These are phyloP conservation scores for Taxidea taxus DNA, from an alignment of 2,113 vertebrate species.

Conservation along the genomic window DNA sequence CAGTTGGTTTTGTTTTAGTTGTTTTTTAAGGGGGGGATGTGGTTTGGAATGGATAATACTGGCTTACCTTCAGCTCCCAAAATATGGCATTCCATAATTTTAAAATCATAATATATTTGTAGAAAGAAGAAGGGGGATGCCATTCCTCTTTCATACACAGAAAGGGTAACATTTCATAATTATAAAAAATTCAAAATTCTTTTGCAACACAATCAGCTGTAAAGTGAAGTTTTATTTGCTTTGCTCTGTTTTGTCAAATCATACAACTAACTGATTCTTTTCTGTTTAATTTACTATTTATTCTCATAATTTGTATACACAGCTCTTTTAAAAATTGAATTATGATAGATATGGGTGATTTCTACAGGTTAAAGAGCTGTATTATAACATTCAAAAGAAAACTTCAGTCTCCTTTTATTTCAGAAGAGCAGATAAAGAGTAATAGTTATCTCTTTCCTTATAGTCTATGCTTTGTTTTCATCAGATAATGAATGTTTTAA, in stretches of 20 bases:
- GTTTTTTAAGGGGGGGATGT: background rate
- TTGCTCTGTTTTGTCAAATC: background rate
- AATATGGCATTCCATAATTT: background rate
- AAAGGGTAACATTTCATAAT: background rate
- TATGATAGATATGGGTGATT: background rate
- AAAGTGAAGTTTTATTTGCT: background rate
- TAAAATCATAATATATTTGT: background rate
- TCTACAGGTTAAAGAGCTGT: background rate
- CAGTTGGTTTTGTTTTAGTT: background rate
- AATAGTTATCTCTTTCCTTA: background rate
- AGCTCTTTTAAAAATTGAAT: background rate
- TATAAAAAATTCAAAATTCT: background rate
- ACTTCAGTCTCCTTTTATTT: background rate
- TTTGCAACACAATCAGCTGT: background rate
- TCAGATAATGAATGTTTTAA: background rate
- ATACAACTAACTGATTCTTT: background rate
- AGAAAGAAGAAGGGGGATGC: background rate
- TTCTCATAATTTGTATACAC: background rate
- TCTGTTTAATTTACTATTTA: background rate
- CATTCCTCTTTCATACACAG: too few species aligned
- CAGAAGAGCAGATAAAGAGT: background rate
- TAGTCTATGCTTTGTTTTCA: background rate
- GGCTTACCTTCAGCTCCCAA: background rate
- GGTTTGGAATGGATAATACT: background rate
- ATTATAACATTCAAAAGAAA: background rate